These are phyloP conservation scores for Zaprionus taronus DNA, from an alignment of 1,140 invertebrate species.

Conservation along the genomic window DNA sequence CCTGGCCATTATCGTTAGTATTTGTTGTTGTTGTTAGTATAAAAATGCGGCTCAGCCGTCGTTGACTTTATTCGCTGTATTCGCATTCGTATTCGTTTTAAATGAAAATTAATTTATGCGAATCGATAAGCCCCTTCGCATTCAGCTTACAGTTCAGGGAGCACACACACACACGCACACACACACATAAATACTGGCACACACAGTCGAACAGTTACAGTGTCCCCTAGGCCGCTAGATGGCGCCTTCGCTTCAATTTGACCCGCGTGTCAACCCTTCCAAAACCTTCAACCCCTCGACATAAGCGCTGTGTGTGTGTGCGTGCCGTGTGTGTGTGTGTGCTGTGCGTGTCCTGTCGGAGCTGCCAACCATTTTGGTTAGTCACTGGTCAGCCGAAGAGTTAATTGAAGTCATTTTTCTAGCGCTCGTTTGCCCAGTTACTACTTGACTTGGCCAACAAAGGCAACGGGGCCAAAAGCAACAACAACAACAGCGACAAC, in stretches of 20 bases:
- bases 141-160: constrained; percentile 9
- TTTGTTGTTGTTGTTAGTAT: constrained; percentile 38
- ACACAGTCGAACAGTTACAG: constrained; percentile 9
- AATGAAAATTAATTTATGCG: constrained; percentile 82
- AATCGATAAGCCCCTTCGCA: constrained; percentile 68
- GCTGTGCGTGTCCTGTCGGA: constrained; percentile 59
- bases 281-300: constrained; percentile 18
- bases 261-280: constrained; percentile 30
- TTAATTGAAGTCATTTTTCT: constrained; percentile 83
- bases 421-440: constrained; percentile 57
- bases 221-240: constrained; percentile 37
- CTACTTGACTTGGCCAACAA: constrained; percentile 42
- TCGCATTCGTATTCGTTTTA: constrained; percentile 69
- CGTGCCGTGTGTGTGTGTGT: constrained; percentile 45
- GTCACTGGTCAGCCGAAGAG: constrained; percentile 75
- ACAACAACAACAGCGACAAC: not conserved
- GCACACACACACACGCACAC: constrained; percentile 14
- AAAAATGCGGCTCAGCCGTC: constrained; percentile 52
- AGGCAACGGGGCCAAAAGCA: constrained; percentile 1
- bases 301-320: not conserved
- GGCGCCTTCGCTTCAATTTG: constrained; percentile 30
- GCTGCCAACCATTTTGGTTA: constrained; percentile 63
- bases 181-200: too few relatives aligned
- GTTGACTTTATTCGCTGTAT: constrained; percentile 67
- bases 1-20: constrained; percentile 59